Evolutionary conservation across 2,888 invertebrate species (phyloP).

Genomic region (Drosophila paracracens): DNA sequence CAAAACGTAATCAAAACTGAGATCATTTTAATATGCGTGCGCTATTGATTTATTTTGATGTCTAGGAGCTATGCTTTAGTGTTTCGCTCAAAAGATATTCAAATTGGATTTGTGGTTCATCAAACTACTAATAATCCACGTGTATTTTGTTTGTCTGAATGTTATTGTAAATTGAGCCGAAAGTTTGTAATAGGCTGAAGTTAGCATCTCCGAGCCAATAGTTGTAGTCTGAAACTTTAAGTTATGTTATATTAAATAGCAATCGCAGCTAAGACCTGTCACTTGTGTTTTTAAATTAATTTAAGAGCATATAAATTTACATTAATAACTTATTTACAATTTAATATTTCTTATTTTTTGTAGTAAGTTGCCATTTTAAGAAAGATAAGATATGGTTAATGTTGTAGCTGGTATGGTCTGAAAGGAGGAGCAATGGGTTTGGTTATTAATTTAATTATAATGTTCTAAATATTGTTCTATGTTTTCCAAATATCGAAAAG

Average conservation of each 20-base stretch:
- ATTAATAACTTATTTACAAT: background rate
- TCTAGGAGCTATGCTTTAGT: conserved; percentile 35
- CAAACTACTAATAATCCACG: background rate
- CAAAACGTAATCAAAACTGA: conserved; percentile 54
- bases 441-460: background rate
- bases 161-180: background rate
- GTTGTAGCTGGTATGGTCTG: background rate
- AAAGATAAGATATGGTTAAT: background rate
- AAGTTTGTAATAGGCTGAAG: too few species aligned
- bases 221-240: too few species aligned
- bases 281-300: too few species aligned
- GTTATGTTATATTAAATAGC: too few species aligned
- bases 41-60: conserved; percentile 53
- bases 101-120: conserved; percentile 2
- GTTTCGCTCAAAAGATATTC: conserved; percentile 33
- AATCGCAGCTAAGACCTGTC: too few species aligned
- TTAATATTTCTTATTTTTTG: background rate
- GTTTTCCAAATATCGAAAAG: background rate
- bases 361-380: background rate
- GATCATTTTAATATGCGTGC: conserved; percentile 64
- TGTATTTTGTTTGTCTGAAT: conserved; percentile 26
- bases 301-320: background rate
- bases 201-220: too few species aligned
- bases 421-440: background rate
- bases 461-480: background rate